Conservation (phyloP, 2,113 vertebrate genomes). For the Panthera leo region DNA sequence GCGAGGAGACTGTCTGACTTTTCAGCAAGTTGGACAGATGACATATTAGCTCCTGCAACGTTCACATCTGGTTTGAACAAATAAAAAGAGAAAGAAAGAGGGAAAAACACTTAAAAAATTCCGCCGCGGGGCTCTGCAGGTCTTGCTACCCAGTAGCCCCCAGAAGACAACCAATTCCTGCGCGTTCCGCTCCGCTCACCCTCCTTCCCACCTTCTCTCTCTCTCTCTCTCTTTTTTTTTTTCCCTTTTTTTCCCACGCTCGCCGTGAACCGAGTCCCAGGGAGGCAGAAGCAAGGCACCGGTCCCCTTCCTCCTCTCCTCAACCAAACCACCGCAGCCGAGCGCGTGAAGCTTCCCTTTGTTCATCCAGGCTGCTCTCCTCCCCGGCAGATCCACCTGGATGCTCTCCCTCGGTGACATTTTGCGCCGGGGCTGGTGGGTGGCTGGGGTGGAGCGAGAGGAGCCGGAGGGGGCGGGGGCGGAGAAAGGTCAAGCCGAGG, state of each 20-base stretch:
- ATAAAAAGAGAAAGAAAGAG: neutral
- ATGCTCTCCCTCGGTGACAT: slow-evolving; percentile 74
- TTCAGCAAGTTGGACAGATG: slow-evolving; percentile 61
- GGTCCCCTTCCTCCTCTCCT: slow-evolving; percentile 37
- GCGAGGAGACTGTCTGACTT: slow-evolving; percentile 61
- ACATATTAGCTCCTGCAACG: neutral
- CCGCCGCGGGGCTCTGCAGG: slow-evolving; percentile 58
- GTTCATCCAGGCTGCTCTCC: slow-evolving; percentile 75
- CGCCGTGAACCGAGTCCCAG: slow-evolving; percentile 53
- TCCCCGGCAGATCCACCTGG: slow-evolving; percentile 57
- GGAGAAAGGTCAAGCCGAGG: slow-evolving; percentile 77
- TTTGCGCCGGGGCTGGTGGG: slow-evolving; percentile 76
- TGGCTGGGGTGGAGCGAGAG: slow-evolving; percentile 75
- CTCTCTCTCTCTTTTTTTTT: neutral
- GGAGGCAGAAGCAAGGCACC: slow-evolving; percentile 41
- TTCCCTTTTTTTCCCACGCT: slow-evolving; percentile 66
- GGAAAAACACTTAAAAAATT: slow-evolving; percentile 65
- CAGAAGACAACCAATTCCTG: slow-evolving; percentile 72
- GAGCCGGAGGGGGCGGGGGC: slow-evolving; percentile 63
- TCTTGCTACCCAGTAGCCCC: slow-evolving; percentile 36
- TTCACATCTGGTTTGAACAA: slow-evolving; percentile 9
- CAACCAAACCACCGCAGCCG: slow-evolving; percentile 49
- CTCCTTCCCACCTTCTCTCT: slow-evolving; percentile 36
- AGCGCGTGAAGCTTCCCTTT: slow-evolving; percentile 75
- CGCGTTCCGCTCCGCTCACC: slow-evolving; percentile 68